Conservation (phyloP, 2,888 invertebrate genomes). For the Allophyes oxyacanthae region DNA sequence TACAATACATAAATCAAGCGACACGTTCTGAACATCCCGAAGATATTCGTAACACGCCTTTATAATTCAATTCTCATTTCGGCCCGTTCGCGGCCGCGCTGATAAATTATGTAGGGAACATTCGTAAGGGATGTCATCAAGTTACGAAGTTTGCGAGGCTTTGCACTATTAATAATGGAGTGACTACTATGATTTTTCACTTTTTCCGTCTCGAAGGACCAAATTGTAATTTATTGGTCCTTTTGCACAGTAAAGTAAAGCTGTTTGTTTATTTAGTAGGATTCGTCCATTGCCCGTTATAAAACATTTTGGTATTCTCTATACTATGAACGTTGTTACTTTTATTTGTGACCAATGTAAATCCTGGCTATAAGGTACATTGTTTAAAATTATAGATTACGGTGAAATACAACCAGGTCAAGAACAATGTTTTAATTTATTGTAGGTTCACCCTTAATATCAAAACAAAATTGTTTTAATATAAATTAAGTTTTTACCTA, state of each 20-base stretch:
- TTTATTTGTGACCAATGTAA: too few relatives aligned
- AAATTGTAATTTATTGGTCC: slow-evolving; percentile 3
- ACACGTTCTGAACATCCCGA: slow-evolving; percentile 9
- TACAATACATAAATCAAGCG: slow-evolving; percentile 19
- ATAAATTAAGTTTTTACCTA: too few relatives aligned
- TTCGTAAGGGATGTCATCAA: slow-evolving; percentile 31
- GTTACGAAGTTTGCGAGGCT: slow-evolving; percentile 23
- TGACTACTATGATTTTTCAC: slow-evolving; percentile 19
- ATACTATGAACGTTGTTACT: too few relatives aligned
- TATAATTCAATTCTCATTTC: slow-evolving; percentile 49
- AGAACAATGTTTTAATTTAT: too few relatives aligned
- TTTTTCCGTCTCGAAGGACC: slow-evolving; percentile 14
- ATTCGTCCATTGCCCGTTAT: too few relatives aligned
- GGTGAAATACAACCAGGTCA: too few relatives aligned
- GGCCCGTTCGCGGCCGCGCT: slow-evolving; percentile 16
- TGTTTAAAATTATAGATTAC: too few relatives aligned
- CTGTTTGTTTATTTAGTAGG: neutral
- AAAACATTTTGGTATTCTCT: too few relatives aligned
- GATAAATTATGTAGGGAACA: slow-evolving; percentile 49
- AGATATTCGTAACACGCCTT: slow-evolving; percentile 28
- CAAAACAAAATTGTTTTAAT: too few relatives aligned
- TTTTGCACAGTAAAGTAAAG: neutral
- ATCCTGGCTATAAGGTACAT: too few relatives aligned
- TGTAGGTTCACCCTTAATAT: too few relatives aligned
- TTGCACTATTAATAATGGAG: slow-evolving; percentile 36